Base-by-base conservation (phyloP, 2,797 vertebrate species). In the Heteromormyrus szaboi region DNA sequence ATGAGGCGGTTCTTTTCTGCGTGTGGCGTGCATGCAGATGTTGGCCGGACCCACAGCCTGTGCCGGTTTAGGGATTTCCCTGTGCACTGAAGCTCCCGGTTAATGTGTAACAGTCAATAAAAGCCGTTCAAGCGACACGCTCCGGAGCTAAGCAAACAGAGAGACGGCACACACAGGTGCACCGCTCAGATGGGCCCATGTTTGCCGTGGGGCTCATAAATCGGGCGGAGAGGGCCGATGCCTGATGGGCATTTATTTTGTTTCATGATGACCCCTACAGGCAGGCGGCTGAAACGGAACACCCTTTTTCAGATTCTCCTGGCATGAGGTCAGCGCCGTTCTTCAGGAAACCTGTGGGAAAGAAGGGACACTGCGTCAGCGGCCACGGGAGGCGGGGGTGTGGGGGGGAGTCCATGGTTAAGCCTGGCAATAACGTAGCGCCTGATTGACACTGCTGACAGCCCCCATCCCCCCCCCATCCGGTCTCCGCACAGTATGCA, bases 61-160 rank as follows among this genome's bases (percentile, higher is more conserved):
- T 86, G 44, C 2, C 33, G 59, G 4, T 87, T 19, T 53, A 41
- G n/a, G 41, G 44, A 14, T 86, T 87, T 87, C 51, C 72, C 25
- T 19, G 56, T 17, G 17, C 22, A 46, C 12, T 88, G 5, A 1
- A 51, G 33, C 87, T 89, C 86, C 62, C 12, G 11, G 83, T 90
- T 93, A 90, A 90, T 91, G 85, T 89, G 90, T 90, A 91, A 89
- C 79, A 51, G 50, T 48, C 85, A 79, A 56, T 90, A 89, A 90
- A 90, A 89, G 51, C 84, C 25, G 44, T 85, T 79, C 14, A 56
- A 56, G 76, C 9, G 84, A 50, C 25, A n/a, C n/a, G 22, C 25
- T 79, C 33, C 29, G 53, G 86, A 41, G 76, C 48, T 89, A 22
- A 85, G 84, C 48, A 90, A 89, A 89, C 87, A 85, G 11, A 41